Conservation (phyloP, 2,113 vertebrate genomes). For the Pristiophorus japonicus region DNA sequence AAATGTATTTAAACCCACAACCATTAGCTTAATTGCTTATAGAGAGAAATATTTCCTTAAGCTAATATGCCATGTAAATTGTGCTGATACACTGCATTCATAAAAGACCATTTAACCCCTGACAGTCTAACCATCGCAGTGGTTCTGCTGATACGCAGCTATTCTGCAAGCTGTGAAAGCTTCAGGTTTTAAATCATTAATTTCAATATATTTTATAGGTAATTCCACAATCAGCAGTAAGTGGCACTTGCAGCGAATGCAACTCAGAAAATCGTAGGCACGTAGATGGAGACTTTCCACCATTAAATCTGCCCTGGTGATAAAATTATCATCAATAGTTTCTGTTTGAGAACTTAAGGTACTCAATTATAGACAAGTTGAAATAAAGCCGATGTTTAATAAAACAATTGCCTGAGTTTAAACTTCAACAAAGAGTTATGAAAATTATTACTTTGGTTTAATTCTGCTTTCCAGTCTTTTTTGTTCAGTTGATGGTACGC, state of each 20-base stretch:
- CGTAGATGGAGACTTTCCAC: not conserved
- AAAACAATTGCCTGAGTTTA: not conserved
- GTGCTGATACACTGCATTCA: not conserved
- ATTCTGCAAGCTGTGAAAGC: not conserved
- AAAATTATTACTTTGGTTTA: not conserved
- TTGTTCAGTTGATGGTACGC: not conserved
- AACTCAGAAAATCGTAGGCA: too few relatives aligned
- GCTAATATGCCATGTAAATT: not conserved
- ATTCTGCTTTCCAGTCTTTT: not conserved
- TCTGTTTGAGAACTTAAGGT: not conserved
- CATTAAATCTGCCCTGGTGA: not conserved
- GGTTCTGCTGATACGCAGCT: not conserved
- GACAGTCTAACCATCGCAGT: not conserved
- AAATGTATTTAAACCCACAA: not conserved
- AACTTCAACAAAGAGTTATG: not conserved
- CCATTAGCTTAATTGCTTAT: not conserved
- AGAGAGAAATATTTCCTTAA: not conserved
- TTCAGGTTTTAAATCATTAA: not conserved
- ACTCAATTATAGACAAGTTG: not conserved
- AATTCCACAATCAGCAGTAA: not conserved
- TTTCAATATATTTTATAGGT: not conserved
- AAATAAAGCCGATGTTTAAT: not conserved
- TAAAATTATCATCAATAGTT: not conserved
- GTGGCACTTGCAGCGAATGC: too few relatives aligned
- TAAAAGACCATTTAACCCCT: not conserved